Conservation (phyloP, 2,888 invertebrate species). For the Slavum lentiscoides region DNA sequence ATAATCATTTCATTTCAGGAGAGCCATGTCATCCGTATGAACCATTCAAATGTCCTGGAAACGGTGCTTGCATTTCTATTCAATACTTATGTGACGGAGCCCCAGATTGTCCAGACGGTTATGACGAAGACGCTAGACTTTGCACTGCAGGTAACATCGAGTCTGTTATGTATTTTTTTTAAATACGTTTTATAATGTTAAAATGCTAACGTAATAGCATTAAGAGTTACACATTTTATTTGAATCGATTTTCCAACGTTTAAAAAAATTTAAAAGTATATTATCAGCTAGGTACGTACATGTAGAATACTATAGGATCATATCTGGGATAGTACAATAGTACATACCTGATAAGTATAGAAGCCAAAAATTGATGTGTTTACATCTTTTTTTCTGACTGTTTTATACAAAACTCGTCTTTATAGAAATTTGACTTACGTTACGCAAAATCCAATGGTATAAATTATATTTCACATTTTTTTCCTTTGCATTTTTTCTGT, state of each 20-base stretch:
- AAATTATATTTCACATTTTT: no score
- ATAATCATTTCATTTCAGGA: constrained; percentile 15
- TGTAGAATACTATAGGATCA: no score
- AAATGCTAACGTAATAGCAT: neutral
- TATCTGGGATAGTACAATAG: no score
- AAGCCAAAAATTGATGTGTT: no score
- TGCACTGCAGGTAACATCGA: constrained; percentile 83
- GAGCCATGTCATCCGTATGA: constrained; percentile 86
- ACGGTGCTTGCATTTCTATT: constrained; percentile 92
- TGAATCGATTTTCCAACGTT: neutral
- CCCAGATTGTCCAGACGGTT: constrained; percentile 91
- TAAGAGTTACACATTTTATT: neutral
- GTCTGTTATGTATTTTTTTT: neutral
- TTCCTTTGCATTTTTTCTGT: no score
- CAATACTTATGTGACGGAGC: constrained; percentile 94
- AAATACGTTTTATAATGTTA: neutral
- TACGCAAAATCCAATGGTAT: no score
- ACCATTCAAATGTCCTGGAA: constrained; percentile 94
- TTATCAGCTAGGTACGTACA: no score
- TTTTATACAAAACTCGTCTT: no score
- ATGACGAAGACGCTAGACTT: constrained; percentile 91
- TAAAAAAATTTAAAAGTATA: no score
- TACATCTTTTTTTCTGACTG: no score
- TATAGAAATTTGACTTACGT: no score
- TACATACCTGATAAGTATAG: no score